Conservation (phyloP, 2,888 invertebrate genomes). For the Neuroscelio doddi region DNA sequence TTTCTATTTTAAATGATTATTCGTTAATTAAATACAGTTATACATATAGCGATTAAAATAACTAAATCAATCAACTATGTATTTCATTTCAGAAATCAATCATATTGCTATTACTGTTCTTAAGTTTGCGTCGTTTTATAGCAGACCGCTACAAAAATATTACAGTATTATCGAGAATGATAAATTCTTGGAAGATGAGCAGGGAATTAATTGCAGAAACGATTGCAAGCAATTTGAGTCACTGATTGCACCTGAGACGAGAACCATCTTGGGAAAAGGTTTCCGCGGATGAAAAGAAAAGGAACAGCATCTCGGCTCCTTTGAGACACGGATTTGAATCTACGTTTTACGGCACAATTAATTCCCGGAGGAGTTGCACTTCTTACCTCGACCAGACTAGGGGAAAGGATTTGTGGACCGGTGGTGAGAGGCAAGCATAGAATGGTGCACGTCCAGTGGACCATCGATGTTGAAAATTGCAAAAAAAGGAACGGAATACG, state of each 20-base stretch:
- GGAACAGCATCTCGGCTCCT: constrained; percentile 50
- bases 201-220: constrained; percentile 65
- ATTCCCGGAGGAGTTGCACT: constrained; percentile 65
- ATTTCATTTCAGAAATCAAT: no score
- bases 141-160: constrained; percentile 39
- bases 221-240: constrained; percentile 69
- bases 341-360: constrained; percentile 68
- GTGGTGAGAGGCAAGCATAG: neutral
- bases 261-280: constrained; percentile 61
- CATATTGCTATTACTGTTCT: no score
- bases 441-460: neutral
- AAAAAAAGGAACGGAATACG: neutral
- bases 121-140: no score
- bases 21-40: no score
- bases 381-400: constrained; percentile 55
- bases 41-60: no score
- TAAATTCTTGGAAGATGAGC: constrained; percentile 61
- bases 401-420: constrained; percentile 60
- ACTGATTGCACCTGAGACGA: constrained; percentile 63
- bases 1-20: no score
- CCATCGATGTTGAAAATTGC: neutral
- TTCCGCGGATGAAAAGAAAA: constrained; percentile 54
- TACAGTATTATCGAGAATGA: constrained; percentile 56
- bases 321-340: constrained; percentile 65
- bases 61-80: no score